Conservation (phyloP, 92 coral and sea anemone genomes). For the Parazoanthus darwini region DNA sequence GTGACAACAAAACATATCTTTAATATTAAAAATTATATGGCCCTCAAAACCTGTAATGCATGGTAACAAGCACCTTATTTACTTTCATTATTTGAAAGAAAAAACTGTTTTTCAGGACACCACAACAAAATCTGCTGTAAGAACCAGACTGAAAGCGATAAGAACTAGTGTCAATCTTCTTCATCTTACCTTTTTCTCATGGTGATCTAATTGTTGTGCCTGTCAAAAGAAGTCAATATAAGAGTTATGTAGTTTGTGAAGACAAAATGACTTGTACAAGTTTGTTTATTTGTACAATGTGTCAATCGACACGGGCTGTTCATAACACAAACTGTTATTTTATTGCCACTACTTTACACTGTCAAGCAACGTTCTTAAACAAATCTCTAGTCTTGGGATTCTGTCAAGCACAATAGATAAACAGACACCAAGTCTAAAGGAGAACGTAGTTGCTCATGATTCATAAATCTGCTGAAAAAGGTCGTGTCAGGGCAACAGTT, state of each 20-base stretch:
- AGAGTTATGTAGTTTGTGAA: not conserved
- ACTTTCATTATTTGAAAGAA: too few species aligned
- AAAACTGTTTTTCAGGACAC: too few species aligned
- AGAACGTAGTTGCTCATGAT: not conserved
- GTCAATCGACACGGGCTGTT: not conserved
- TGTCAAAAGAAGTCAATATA: constrained; percentile 24
- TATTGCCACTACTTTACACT: too few species aligned
- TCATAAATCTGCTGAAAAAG: not conserved
- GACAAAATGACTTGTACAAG: not conserved
- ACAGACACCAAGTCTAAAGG: not conserved
- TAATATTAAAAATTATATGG: too few species aligned
- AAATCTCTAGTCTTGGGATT: not conserved
- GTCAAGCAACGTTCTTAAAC: too few species aligned
- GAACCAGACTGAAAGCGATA: not conserved
- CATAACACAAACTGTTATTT: not conserved
- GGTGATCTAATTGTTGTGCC: constrained; percentile 89
- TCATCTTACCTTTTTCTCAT: constrained; percentile 77
- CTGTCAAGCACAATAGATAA: not conserved
- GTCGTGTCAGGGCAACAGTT: not conserved
- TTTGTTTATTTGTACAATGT: not conserved
- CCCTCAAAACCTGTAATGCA: too few species aligned
- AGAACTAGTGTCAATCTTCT: too few species aligned
- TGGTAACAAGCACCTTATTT: too few species aligned
- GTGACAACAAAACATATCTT: not conserved
- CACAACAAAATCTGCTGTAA: too few species aligned